Evolutionary conservation across 2,888 invertebrate genomes (phyloP).

Genomic region (Trichogramma evanescens): DNA sequence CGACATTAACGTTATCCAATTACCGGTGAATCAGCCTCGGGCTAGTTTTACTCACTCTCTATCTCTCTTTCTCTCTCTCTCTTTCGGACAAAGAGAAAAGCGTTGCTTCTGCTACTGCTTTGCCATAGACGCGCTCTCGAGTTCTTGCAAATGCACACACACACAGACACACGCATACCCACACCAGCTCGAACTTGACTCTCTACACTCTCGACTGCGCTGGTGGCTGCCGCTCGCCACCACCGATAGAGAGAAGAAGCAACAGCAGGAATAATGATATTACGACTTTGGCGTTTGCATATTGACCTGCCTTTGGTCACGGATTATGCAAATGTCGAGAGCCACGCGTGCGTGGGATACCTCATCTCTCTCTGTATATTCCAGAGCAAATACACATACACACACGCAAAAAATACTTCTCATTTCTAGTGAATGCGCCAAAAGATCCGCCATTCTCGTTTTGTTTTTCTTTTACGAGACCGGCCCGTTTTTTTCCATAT

Average conservation of each 20-base stretch:
- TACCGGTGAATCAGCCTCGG: constrained; percentile 23
- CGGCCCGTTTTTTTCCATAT: too few relatives aligned
- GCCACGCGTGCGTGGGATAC: background rate
- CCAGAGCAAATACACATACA: background rate
- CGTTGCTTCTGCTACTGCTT: too few relatives aligned
- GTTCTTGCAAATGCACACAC: too few relatives aligned
- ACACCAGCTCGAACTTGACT: too few relatives aligned
- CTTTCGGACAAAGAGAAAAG: background rate
- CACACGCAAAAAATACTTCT: too few relatives aligned
- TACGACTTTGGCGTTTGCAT: constrained; percentile 19
- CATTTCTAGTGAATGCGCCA: too few relatives aligned
- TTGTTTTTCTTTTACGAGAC: too few relatives aligned
- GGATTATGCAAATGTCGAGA: constrained; percentile 17
- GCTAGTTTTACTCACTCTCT: background rate
- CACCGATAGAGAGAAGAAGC: background rate
- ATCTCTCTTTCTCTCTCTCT: background rate
- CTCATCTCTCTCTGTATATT: constrained; percentile 7
- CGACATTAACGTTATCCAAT: constrained; percentile 30
- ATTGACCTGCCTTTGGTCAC: constrained; percentile 19
- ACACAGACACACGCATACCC: too few relatives aligned
- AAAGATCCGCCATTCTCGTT: too few relatives aligned
- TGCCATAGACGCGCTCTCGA: too few relatives aligned
- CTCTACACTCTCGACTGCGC: too few relatives aligned
- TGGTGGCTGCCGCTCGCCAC: too few relatives aligned
- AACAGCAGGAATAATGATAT: constrained; percentile 14